These are phyloP conservation scores for Rhorus exstirpatorius DNA, from an alignment of 2,888 invertebrate genomes.

Conservation along the genomic window DNA sequence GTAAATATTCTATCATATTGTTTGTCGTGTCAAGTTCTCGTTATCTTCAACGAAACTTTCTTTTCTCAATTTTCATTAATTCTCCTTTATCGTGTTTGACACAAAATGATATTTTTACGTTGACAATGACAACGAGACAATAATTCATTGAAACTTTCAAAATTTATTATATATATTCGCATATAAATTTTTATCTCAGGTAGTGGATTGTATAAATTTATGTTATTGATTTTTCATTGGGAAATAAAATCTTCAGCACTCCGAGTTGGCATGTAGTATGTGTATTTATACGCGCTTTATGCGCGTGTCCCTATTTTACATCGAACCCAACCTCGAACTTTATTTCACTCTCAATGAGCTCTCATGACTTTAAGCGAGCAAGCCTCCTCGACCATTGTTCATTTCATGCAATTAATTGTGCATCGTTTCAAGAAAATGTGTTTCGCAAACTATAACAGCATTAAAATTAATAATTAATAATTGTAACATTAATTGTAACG, in stretches of 20 bases:
- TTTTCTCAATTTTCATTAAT: no score
- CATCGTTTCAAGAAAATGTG: not conserved
- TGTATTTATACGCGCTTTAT: no score
- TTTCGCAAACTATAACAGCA: not conserved
- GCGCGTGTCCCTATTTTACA: not conserved
- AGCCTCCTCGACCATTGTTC: not conserved
- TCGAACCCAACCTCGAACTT: conserved; percentile 6
- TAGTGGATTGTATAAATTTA: no score
- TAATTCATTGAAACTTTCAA: no score
- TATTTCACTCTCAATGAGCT: conserved; percentile 30
- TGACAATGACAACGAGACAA: no score
- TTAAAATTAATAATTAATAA: not conserved
- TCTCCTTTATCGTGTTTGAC: no score
- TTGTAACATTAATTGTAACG: not conserved
- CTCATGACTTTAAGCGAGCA: conserved; percentile 1
- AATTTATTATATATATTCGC: no score
- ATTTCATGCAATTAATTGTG: not conserved
- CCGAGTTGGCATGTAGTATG: not conserved
- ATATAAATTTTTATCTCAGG: no score
- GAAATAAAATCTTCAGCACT: not conserved
- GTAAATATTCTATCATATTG: no score
- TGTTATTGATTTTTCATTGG: no score
- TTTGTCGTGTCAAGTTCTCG: not conserved
- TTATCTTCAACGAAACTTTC: not conserved
- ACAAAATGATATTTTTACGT: no score